phyloP scores from a whole-genome alignment of 1,140 invertebrate species.

The Hypsibius dujardini region DNA sequence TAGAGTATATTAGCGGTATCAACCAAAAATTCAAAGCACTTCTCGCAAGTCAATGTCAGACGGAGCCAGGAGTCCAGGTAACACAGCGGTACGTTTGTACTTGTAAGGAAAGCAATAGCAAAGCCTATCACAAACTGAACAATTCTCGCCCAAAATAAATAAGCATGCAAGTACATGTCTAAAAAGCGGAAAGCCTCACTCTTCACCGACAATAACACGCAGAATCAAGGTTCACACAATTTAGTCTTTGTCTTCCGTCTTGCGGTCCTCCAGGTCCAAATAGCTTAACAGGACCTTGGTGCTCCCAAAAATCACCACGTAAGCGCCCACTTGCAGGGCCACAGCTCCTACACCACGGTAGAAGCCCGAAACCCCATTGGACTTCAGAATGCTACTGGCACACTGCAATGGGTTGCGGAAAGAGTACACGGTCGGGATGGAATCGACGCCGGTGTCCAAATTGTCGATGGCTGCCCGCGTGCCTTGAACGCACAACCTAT shows the following conservation, averaged over 20 bases:
- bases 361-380: not conserved
- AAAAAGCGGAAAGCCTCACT: too few relatives aligned
- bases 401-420: slow-evolving; percentile 12
- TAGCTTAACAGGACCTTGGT: not conserved
- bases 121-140: too few relatives aligned
- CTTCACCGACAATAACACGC: too few relatives aligned
- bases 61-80: too few relatives aligned
- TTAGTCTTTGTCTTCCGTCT: not conserved
- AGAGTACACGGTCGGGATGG: slow-evolving; percentile 12
- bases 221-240: too few relatives aligned
- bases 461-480: slow-evolving; percentile 1
- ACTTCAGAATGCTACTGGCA: not conserved
- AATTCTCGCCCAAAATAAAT: too few relatives aligned
- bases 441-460: slow-evolving; percentile 3
- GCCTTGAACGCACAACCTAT: slow-evolving; percentile 10
- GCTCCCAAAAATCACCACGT: not conserved
- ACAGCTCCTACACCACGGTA: not conserved
- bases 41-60: too few relatives aligned
- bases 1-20: too few relatives aligned
- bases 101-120: too few relatives aligned
- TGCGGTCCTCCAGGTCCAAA: not conserved
- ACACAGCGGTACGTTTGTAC: too few relatives aligned
- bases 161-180: too few relatives aligned
- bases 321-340: not conserved
- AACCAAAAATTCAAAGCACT: too few relatives aligned